Evolutionary conservation across 2,113 vertebrate genomes (phyloP).

Genomic region (Microtus oregoni): DNA sequence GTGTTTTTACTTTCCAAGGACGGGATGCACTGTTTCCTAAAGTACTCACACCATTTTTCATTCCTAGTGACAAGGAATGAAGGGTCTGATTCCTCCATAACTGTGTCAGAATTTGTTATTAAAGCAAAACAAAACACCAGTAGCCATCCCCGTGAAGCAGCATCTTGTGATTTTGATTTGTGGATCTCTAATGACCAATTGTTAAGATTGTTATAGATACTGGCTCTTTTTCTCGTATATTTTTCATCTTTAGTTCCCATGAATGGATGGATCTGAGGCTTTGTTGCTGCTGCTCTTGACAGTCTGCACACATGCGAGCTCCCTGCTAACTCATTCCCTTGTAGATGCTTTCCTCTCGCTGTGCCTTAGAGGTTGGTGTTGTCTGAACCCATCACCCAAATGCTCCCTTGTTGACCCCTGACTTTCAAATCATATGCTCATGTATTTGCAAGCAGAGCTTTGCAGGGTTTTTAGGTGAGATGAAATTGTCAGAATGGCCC

Average conservation of each 20-base stretch:
- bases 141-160: not conserved
- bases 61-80: not conserved
- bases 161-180: not conserved
- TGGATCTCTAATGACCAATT: not conserved
- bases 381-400: not conserved
- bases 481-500: not conserved
- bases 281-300: not conserved
- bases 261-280: not conserved
- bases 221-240: not conserved
- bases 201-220: not conserved
- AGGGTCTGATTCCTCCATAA: not conserved
- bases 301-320: not conserved
- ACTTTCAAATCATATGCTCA: not conserved
- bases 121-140: not conserved
- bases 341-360: not conserved
- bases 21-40: not conserved
- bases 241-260: conserved; percentile 7
- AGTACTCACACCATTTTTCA: not conserved
- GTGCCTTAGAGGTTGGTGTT: not conserved
- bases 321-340: not conserved
- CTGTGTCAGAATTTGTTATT: no score
- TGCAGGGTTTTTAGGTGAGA: not conserved
- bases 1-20: not conserved
- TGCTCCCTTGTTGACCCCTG: not conserved
- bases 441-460: not conserved